A percentile compares a stretch with the other conserved stretches of the same genome.
phyloP scores from a whole-genome alignment of 2,888 invertebrate genomes.

The Invenusta paracnida region DNA sequence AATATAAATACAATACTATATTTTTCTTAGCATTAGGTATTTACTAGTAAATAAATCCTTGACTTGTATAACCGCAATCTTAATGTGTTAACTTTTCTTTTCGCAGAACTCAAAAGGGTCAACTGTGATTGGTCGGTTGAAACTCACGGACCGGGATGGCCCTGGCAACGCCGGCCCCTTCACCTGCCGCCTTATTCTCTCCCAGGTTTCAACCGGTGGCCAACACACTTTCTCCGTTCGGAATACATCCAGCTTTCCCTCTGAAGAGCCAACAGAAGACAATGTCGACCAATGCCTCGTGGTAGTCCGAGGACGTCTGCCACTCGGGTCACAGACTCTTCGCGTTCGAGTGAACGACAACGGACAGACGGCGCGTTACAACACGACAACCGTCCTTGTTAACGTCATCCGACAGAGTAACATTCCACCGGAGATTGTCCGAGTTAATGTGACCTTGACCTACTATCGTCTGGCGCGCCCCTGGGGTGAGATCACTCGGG shows the following conservation, averaged over 20 bases:
- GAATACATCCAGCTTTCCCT: not conserved
- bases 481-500: not conserved
- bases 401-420: slow-evolving; percentile 31
- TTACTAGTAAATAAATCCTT: too few species aligned
- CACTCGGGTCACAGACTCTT: slow-evolving; percentile 32
- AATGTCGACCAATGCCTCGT: not conserved
- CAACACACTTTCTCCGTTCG: slow-evolving; percentile 2
- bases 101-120: not conserved
- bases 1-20: too few species aligned
- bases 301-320: not conserved
- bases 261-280: too few species aligned
- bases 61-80: too few species aligned
- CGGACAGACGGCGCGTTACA: slow-evolving; percentile 30
- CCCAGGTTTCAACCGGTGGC: too few species aligned
- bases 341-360: slow-evolving; percentile 32
- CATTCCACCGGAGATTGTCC: slow-evolving; percentile 31
- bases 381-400: not conserved
- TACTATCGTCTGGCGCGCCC: slow-evolving; percentile 9
- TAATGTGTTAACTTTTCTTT: too few species aligned
- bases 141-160: slow-evolving; percentile 15
- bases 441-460: slow-evolving; percentile 11
- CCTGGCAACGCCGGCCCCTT: slow-evolving; percentile 30
- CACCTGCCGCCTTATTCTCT: slow-evolving; percentile 25
- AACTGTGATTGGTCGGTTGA: not conserved
- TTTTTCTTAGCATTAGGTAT: too few species aligned